Evolutionary conservation across 2,113 vertebrate species (phyloP).

Genomic region (Leuciscus idus): DNA sequence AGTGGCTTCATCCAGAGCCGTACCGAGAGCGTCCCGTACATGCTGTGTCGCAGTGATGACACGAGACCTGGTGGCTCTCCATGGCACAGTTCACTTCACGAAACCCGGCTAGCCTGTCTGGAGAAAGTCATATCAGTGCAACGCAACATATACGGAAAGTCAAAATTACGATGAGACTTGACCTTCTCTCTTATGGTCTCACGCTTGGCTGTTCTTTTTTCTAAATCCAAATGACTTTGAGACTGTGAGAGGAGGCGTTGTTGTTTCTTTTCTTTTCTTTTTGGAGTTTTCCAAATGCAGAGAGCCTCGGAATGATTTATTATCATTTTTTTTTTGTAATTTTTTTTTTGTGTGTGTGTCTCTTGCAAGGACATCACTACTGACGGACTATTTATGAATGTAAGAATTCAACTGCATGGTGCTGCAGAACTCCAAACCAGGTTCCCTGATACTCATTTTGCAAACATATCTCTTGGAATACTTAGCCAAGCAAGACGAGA

Average conservation of each 20-base stretch:
- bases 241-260: slow-evolving; percentile 4
- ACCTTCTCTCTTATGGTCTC: slow-evolving; percentile 26
- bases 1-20: slow-evolving; percentile 95
- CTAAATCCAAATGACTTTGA: slow-evolving; percentile 30
- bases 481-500: slow-evolving; percentile 4
- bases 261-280: not conserved
- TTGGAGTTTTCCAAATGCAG: not conserved
- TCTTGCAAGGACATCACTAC: not conserved
- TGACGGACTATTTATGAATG: slow-evolving; percentile 64
- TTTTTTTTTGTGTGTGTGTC: not conserved
- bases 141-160: slow-evolving; percentile 94
- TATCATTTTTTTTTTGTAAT: not conserved
- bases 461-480: slow-evolving; percentile 46
- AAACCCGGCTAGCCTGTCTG: slow-evolving; percentile 88
- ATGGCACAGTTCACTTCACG: slow-evolving; percentile 90
- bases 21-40: slow-evolving; percentile 90
- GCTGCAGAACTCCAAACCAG: slow-evolving; percentile 62
- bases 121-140: slow-evolving; percentile 95
- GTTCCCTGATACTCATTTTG: slow-evolving; percentile 24
- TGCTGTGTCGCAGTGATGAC: slow-evolving; percentile 91
- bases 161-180: slow-evolving; percentile 91
- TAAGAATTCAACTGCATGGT: slow-evolving; percentile 71
- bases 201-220: slow-evolving; percentile 26
- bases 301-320: not conserved
- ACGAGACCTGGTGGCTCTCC: slow-evolving; percentile 78